Evolutionary conservation across 2,888 invertebrate species (phyloP), one percentile per base, ranked within the genome.

Genomic region (Lingula anatina): DNA sequence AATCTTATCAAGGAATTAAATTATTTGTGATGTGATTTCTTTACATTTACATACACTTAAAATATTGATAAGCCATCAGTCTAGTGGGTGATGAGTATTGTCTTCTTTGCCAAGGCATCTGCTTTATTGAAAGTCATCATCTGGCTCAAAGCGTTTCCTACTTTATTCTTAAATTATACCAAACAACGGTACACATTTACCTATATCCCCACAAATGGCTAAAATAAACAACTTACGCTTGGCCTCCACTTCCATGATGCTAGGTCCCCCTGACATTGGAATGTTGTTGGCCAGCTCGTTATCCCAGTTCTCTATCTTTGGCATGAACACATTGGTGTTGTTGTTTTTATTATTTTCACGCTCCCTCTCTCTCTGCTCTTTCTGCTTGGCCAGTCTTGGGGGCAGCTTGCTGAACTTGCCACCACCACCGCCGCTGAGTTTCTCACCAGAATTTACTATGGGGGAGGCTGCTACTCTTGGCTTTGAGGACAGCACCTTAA

Each of bases 341-440:
- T 50, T 47, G 36, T 54, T 59, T 21, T 60, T 58, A 31, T 51
- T 64, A 46, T 60, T 60, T 39, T 66, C 62, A 43, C 62, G 66
- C 51, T 68, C 68, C 38, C 64, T 73, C 47, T 82, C 78, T 55
- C 80, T 80, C 49, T 81, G 81, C 60, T 84, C 82, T 43, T 85
- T 81, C 70, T 87, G 87, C 68, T 88, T 89, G 36, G 85, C 88
- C 65, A 90, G 85, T 42, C 90, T 82, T 2, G 89, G 89, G 1
- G 89, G 85, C 40, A 89, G 77, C 66, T 86, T 86, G 56, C 81
- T 83, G 65, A 83, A 82, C 38, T 85, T 39, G 7, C 39, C 39
- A 39, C 35, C 25, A 24, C 46, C 39, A 24, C 37, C 27, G 35
- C 55, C 53, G 23, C 63, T 49, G 21, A 60, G 57, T 41, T 61